A percentile compares a stretch with the other conserved stretches of the same genome.
Conservation (phyloP, 2,888 invertebrate genomes). For the Lycaena phlaeas region DNA sequence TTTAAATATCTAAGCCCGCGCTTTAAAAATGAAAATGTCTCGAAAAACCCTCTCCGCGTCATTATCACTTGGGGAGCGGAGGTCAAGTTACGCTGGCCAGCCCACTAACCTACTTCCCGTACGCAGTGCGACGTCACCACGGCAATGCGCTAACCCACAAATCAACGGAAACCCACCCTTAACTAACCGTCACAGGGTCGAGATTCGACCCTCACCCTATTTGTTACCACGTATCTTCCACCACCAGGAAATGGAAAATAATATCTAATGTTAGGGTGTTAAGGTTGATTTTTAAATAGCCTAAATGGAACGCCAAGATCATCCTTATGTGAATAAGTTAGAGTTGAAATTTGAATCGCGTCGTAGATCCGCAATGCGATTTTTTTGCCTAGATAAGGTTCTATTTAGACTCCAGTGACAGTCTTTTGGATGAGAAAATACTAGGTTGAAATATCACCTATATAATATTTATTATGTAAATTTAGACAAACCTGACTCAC, state of each 20-base stretch:
- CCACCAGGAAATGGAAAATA: slow-evolving; percentile 1
- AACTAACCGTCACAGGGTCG: neutral
- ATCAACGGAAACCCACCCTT: slow-evolving; percentile 8
- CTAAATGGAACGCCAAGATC: neutral
- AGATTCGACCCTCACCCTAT: no score
- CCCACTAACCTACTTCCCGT: slow-evolving; percentile 29
- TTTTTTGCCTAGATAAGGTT: slow-evolving; percentile 3
- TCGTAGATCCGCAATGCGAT: slow-evolving; percentile 7
- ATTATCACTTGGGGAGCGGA: slow-evolving; percentile 10
- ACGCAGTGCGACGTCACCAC: slow-evolving; percentile 37
- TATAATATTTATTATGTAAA: no score
- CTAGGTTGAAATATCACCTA: no score
- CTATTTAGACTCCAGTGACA: neutral
- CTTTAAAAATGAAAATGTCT: slow-evolving; percentile 2
- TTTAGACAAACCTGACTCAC: no score
- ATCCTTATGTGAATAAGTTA: neutral
- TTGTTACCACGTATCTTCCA: neutral
- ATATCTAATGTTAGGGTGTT: slow-evolving; percentile 3
- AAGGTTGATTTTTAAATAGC: slow-evolving; percentile 4
- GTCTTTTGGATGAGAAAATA: no score
- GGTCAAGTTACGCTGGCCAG: slow-evolving; percentile 19
- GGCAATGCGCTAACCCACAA: slow-evolving; percentile 30
- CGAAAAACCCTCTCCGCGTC: slow-evolving; percentile 6
- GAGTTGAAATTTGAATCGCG: slow-evolving; percentile 2
- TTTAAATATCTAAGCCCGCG: no score